Evolutionary conservation across 2,113 vertebrate species (phyloP), one percentile per base, ranked within the genome.

Genomic region (Gorsachius goisagi): DNA sequence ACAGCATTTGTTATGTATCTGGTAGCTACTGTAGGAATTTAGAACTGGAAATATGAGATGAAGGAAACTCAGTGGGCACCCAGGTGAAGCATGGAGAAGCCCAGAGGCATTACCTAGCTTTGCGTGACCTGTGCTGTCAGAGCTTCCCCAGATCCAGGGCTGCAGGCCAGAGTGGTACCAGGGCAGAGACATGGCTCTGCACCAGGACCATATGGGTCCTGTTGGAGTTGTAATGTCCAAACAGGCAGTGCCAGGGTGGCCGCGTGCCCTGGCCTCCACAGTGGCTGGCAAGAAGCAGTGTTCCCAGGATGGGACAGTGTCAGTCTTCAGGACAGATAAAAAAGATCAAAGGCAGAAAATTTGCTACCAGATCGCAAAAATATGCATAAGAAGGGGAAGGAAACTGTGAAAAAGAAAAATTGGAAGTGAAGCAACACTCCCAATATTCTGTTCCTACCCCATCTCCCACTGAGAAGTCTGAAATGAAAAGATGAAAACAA

Each of bases 251-350:
- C 44, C 53, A 41, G 12, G 3, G 28, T 5, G 8, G 6, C 62
- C 2, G 1, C 56, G 20, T 0, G 1, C 18, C 30, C 52, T 11
- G 33, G 6, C 15, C 49, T 88, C 28, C 41, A 24, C 27, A 44
- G 27, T 9, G 32, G 9, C 33, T 58, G 45, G 27, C 37, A 59
- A 74, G 63, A 53, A 45, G 24, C 47, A 55, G 15, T 0, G 0
- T 39, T 91, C 58, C 28, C 11, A 47, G 23, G 9, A 14, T 58
- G 26, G 56, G 52, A 16, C 56, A 35, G 7, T 11, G 6, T 27
- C 39, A 41, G 28, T 37, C 52, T 52, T 75, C 1, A 2, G n/a
- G 28, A 79, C 33, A 9, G 19, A 20, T 41, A 16, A 75, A 85
- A 64, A 80, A 84, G 58, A 32, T 24, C n/a, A 9, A 64, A 64